These are phyloP conservation scores for Mesaphorura yosii DNA, from an alignment of 1,140 invertebrate genomes.

Conservation along the genomic window DNA sequence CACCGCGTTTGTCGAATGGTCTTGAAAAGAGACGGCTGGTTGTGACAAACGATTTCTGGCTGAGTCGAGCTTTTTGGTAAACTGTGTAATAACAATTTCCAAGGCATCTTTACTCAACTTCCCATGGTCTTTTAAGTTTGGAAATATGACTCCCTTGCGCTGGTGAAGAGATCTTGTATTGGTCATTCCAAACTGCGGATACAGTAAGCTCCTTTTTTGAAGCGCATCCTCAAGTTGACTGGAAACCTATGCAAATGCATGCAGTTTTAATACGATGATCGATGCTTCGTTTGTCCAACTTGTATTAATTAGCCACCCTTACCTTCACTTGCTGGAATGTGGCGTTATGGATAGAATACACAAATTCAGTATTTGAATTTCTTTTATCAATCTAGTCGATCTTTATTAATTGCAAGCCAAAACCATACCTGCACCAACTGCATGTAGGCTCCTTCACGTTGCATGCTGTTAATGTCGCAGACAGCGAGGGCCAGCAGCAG, in stretches of 20 bases:
- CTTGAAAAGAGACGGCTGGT: not conserved
- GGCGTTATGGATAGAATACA: not conserved
- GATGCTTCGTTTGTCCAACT: not conserved
- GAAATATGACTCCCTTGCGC: constrained; percentile 31
- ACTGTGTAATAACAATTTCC: constrained; percentile 31
- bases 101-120: constrained; percentile 31
- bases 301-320: not conserved
- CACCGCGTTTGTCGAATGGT: not conserved
- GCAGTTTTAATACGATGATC: no score
- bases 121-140: constrained; percentile 32
- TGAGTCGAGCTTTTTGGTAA: constrained; percentile 24
- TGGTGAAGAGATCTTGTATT: constrained; percentile 27
- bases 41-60: not conserved
- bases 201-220: constrained; percentile 28
- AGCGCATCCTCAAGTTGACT: constrained; percentile 31
- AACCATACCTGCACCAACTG: constrained; percentile 29
- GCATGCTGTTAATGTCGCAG: constrained; percentile 30
- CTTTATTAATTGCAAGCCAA: no score
- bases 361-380: constrained; percentile 4
- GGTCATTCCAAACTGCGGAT: constrained; percentile 30
- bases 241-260: no score
- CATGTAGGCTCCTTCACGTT: constrained; percentile 31
- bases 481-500: constrained; percentile 30
- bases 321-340: constrained; percentile 10
- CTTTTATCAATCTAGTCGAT: no score